Conservation (phyloP, 1,140 invertebrate species). For the Euura lappo region DNA sequence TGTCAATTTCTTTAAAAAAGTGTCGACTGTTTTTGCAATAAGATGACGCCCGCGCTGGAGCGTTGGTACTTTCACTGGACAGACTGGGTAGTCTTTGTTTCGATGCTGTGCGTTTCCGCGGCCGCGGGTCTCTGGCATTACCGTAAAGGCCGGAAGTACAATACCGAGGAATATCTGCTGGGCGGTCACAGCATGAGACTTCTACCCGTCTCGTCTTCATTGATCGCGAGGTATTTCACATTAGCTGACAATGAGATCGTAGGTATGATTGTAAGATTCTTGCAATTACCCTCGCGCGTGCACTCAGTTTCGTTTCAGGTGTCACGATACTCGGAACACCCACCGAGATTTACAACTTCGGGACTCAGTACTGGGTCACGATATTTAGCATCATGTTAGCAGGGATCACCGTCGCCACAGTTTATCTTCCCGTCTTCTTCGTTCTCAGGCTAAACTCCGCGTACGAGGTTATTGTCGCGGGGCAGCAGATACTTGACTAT, state of each 20-base stretch:
- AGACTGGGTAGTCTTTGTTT: slow-evolving; percentile 65
- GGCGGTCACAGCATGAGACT: slow-evolving; percentile 74
- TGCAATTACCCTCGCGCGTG: background rate
- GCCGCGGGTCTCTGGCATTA: slow-evolving; percentile 56
- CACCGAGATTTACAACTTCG: slow-evolving; percentile 86
- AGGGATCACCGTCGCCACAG: slow-evolving; percentile 69
- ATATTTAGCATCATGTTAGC: slow-evolving; percentile 71
- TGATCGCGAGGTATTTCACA: slow-evolving; percentile 74
- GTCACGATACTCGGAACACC: slow-evolving; percentile 88
- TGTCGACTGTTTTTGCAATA: slow-evolving; percentile 9
- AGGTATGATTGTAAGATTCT: background rate
- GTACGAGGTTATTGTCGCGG: slow-evolving; percentile 72
- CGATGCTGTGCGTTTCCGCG: slow-evolving; percentile 64
- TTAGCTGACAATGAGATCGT: background rate
- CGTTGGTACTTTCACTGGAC: slow-evolving; percentile 59
- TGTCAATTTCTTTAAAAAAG: background rate
- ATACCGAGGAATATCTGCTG: slow-evolving; percentile 71
- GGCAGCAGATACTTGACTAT: background rate
- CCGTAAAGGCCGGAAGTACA: slow-evolving; percentile 44
- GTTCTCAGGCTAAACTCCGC: slow-evolving; percentile 79
- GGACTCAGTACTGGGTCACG: slow-evolving; percentile 82
- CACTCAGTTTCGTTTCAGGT: slow-evolving; percentile 81
- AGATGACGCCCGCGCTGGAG: slow-evolving; percentile 26
- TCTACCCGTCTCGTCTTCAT: slow-evolving; percentile 82
- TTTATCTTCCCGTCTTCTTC: slow-evolving; percentile 87